These are phyloP conservation scores for Loriculus beryllinus DNA, from an alignment of 2,797 vertebrate species.

Conservation along the genomic window DNA sequence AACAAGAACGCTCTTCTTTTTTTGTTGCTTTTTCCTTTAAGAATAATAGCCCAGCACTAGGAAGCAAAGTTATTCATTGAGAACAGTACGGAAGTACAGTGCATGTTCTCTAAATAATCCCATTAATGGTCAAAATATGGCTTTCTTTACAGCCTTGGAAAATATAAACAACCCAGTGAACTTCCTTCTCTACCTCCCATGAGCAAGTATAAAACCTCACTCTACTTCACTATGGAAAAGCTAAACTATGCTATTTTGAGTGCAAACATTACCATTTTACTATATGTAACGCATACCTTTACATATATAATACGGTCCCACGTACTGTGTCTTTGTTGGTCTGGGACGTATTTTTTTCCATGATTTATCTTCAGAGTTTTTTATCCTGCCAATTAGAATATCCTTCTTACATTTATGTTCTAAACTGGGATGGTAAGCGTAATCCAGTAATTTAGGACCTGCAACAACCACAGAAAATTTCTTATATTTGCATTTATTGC, in stretches of 20 bases:
- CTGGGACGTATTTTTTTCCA: constrained; percentile 96
- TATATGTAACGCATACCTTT: constrained; percentile 81
- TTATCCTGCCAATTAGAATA: constrained; percentile 89
- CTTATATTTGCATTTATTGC: background rate
- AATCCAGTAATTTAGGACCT: constrained; percentile 90
- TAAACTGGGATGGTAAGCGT: constrained; percentile 79
- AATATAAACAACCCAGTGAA: background rate
- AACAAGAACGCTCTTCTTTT: background rate
- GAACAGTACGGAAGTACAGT: background rate
- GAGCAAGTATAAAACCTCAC: background rate
- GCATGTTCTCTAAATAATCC: background rate
- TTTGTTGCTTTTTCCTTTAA: background rate
- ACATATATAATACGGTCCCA: constrained; percentile 97
- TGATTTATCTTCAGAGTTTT: constrained; percentile 82
- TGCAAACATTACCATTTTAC: background rate
- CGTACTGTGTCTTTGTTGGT: constrained; percentile 95
- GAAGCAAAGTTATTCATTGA: background rate
- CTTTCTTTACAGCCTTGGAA: background rate
- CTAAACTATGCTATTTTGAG: background rate
- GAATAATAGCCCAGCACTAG: background rate
- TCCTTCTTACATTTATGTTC: constrained; percentile 99
- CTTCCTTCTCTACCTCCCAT: background rate
- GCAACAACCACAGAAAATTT: constrained; percentile 40
- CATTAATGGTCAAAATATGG: background rate
- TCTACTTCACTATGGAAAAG: background rate